phyloP scores from a whole-genome alignment of 2,113 vertebrate genomes.

The Martes martes region DNA sequence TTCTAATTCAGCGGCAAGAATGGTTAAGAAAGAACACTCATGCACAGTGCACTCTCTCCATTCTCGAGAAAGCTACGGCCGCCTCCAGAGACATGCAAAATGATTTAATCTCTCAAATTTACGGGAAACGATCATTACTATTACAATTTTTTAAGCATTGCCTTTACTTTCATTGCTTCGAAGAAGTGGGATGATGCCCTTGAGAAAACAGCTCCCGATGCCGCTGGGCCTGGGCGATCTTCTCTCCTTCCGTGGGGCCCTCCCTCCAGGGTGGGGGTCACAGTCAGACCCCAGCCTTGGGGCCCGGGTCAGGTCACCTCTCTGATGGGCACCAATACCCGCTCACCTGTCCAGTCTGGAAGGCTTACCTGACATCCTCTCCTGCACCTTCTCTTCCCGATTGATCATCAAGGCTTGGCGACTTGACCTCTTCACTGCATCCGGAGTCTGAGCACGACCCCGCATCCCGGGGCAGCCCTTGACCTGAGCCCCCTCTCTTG shows the following conservation, averaged over 20 bases:
- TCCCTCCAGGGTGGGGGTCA: background rate
- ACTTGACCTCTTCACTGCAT: fast-evolving
- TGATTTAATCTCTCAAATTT: background rate
- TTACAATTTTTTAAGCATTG: background rate
- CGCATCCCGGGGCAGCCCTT: fast-evolving
- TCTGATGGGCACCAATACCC: too few species aligned
- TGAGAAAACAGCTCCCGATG: background rate
- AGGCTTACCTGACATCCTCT: fast-evolving
- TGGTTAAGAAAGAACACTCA: background rate
- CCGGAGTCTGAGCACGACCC: background rate
- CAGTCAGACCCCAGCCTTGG: background rate
- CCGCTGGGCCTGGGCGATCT: fast-evolving
- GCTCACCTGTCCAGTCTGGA: background rate
- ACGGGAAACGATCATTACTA: background rate
- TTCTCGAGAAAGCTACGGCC: background rate
- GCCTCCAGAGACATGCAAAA: background rate
- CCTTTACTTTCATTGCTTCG: background rate
- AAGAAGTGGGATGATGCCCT: background rate
- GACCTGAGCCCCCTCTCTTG: fast-evolving
- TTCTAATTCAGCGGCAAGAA: background rate
- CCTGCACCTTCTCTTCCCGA: background rate
- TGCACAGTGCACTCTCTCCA: fast-evolving
- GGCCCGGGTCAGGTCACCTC: background rate
- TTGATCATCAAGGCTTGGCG: too few species aligned
- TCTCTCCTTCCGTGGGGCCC: too few species aligned